Conservation (phyloP, 1,140 invertebrate genomes). For the Procambarus virginalis region DNA sequence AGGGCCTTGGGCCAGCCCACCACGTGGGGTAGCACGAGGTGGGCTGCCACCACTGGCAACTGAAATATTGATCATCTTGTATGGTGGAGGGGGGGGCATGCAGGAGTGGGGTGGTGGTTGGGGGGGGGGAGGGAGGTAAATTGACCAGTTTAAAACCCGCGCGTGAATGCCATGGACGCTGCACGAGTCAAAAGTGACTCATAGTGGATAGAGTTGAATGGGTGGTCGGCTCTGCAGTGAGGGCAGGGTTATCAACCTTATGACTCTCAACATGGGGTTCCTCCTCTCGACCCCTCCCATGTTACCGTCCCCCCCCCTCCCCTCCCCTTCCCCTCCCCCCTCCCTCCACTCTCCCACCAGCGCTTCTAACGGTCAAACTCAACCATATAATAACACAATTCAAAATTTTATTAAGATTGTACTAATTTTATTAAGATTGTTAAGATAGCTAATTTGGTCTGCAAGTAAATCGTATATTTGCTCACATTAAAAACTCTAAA, state of each 20-base stretch:
- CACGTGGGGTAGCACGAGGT: not conserved
- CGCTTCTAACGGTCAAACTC: too few relatives aligned
- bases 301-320: not conserved
- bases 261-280: not conserved
- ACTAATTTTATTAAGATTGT: too few relatives aligned
- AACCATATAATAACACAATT: too few relatives aligned
- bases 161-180: not conserved
- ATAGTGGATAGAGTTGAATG: not conserved
- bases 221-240: not conserved
- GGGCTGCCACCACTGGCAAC: not conserved
- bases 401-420: too few relatives aligned
- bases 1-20: not conserved
- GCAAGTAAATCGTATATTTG: too few relatives aligned
- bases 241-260: not conserved
- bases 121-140: not conserved
- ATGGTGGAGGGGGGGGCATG: too few relatives aligned
- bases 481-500: too few relatives aligned
- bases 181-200: not conserved
- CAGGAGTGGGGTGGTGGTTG: too few relatives aligned
- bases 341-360: too few relatives aligned
- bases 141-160: not conserved
- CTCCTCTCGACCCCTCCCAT: not conserved
- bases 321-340: too few relatives aligned
- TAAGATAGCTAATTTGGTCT: too few relatives aligned
- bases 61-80: conserved; percentile 4